These are phyloP conservation scores for Zygaena filipendulae DNA, from an alignment of 2,888 invertebrate species.

Conservation along the genomic window DNA sequence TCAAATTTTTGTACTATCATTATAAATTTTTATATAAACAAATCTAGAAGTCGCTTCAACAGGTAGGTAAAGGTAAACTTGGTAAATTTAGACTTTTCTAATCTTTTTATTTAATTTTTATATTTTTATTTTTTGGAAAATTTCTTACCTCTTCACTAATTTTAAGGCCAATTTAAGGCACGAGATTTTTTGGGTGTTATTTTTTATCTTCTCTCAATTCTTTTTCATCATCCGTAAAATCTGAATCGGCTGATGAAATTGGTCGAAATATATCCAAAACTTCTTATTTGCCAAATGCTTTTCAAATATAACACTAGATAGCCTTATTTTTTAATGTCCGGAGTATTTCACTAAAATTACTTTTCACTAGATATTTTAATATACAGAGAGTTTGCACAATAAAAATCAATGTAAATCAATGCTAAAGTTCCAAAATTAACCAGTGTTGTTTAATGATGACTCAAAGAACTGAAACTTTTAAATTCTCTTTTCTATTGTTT, in stretches of 20 bases:
- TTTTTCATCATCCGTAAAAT: conserved; percentile 50
- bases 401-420: conserved; percentile 61
- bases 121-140: too few relatives aligned
- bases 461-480: conserved; percentile 61
- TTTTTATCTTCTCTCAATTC: conserved; percentile 28
- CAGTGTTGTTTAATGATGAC: conserved; percentile 68
- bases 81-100: conserved; percentile 54
- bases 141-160: conserved; percentile 62
- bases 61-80: conserved; percentile 61
- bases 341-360: conserved; percentile 61
- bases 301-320: conserved; percentile 65
- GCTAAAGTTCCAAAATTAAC: conserved; percentile 67
- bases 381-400: conserved; percentile 64
- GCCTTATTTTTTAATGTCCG: conserved; percentile 56
- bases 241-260: conserved; percentile 57
- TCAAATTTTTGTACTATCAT: conserved; percentile 67
- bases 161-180: conserved; percentile 71
- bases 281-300: conserved; percentile 54
- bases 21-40: too few relatives aligned
- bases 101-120: conserved; percentile 37
- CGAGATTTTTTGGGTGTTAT: conserved; percentile 32
- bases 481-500: conserved; percentile 68
- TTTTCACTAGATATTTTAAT: conserved; percentile 59
- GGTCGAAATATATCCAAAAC: conserved; percentile 58
- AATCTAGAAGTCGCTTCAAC: conserved; percentile 62